Base-by-base conservation (phyloP, 1,140 invertebrate genomes). In the Drosophila jambulina region DNA sequence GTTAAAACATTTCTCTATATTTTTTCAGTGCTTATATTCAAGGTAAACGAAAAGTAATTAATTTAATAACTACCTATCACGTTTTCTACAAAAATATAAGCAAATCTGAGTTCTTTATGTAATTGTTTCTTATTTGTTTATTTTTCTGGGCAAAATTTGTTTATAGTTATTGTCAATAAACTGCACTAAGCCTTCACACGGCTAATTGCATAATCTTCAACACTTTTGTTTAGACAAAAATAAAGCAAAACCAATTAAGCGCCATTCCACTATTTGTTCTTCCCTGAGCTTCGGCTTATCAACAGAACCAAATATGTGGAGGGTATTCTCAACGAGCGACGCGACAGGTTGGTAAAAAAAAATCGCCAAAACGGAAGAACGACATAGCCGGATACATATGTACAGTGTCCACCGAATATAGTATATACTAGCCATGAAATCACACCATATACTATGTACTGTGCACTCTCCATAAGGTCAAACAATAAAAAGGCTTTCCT, bases 191-290 rank as follows among this genome's bases (percentile, higher is more conserved):
- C 51, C 32, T 23, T 21, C 21, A 36, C 19, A 36, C 32, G 32
- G 9, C 15, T 17, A 62, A 13, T 27, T 62, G 40, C 63, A 65
- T 45, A 65, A 61, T 65, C 13, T 36, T 40, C 17, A 34, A 25
- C 21, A 46, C 36, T 34, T 62, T 67, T 46, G 45, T 61, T 38
- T 17, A 32, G 21, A 61, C 17, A 27, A 61, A 67, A 63, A 23
- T 34, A 23, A 54, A 54, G 51, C 32, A 54, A 54, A 67, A 29
- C 59, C 64, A 63, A 67, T 67, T 67, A 46, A 45, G 23, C n/a
- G 40, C 23, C 64, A 29, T 45, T 63, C 36, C 23, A 23, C 19
- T 67, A 63, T 67, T 67, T 67, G 58, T 29, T 63, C 23, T 62
- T 13, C 10, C n/a, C 42, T 27, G 25, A 27, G 40, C 32, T 4